Conservation (phyloP, 1,140 invertebrate species). For the Drosophila yakuba region DNA sequence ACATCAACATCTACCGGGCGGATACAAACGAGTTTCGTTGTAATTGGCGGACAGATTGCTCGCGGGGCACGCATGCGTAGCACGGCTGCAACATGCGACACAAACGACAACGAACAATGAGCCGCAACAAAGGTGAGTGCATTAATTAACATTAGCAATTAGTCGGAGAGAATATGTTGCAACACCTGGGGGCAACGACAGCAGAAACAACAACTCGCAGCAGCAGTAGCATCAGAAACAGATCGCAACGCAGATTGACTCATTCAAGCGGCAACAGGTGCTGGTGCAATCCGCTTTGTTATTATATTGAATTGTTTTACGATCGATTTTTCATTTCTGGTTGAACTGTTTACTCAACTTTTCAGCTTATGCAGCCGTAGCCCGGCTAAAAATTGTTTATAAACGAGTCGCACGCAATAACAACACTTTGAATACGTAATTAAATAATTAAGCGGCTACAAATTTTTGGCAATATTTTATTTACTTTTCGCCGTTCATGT, state of each 20-base stretch:
- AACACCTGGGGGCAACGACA: constrained; percentile 30
- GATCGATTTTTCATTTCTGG: constrained; percentile 20
- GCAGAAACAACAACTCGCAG: too few species aligned
- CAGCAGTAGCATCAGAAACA: not conserved
- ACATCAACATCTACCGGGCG: constrained; percentile 40
- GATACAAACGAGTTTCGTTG: constrained; percentile 45
- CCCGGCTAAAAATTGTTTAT: constrained; percentile 62
- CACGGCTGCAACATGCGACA: constrained; percentile 59
- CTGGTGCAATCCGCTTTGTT: constrained; percentile 36
- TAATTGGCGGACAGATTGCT: constrained; percentile 52
- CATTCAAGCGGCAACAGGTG: constrained; percentile 66
- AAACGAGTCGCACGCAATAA: constrained; percentile 38
- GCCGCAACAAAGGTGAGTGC: constrained; percentile 49
- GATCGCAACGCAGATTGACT: constrained; percentile 25
- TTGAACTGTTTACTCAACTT: constrained; percentile 54
- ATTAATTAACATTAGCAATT: constrained; percentile 72
- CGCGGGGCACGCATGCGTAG: constrained; percentile 69
- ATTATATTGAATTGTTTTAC: constrained; percentile 44
- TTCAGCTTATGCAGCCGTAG: constrained; percentile 20
- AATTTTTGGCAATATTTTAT: constrained; percentile 51
- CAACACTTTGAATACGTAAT: constrained; percentile 63
- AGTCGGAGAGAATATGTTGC: constrained; percentile 48
- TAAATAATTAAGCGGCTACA: constrained; percentile 60
- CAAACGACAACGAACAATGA: constrained; percentile 42
- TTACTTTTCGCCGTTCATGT: constrained; percentile 28